Base-by-base conservation (phyloP, 2,113 vertebrate species). In the Mobula hypostoma region DNA sequence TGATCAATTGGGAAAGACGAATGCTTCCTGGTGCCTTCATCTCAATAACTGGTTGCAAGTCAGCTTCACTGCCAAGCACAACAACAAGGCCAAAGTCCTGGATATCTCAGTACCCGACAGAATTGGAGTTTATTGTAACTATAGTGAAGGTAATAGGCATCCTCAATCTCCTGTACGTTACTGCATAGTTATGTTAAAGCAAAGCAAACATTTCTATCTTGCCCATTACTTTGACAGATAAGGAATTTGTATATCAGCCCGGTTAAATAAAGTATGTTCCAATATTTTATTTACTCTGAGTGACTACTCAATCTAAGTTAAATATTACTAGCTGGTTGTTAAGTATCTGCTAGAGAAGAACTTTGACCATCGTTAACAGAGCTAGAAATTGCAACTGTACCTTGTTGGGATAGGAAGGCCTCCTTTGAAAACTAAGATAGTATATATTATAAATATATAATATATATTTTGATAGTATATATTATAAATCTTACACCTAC, bases 21-120 rank as follows among this genome's bases (percentile, higher is more conserved):
- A 96, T 0, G 97, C 98, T 0, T 99, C 98, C 78, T 99, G 98
- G 98, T 99, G 98, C 96, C 96, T 99, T 94, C 98, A 99, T 94
- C 97, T 98, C 94, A 99, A 99, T 97, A 99, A 99, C 97, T 99
- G 98, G 98, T 97, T 99, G 88, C 98, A 99, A 96, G 98, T 98
- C 97, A 99, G 97, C 96, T 98, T 99, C 96, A 98, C 98, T 0
- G 98, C 98, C 95, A 99, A 99, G 95, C 98, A 99, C 94, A 98
- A 98, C 97, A 99, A 99, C 97, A 99, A 99, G 96, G 98, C 98
- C 77, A 98, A 98, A 83, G 96, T 96, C 19, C 97, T 99, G 95
- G 98, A 99, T 6, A 97, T 97, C 58, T 95, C 97, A 0, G 98
- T 98, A 95, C 98, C 98, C 0, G 97, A 97, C 96, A 97, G 97